Conservation (phyloP, 2,888 invertebrate genomes). For the Rotaria socialis region DNA sequence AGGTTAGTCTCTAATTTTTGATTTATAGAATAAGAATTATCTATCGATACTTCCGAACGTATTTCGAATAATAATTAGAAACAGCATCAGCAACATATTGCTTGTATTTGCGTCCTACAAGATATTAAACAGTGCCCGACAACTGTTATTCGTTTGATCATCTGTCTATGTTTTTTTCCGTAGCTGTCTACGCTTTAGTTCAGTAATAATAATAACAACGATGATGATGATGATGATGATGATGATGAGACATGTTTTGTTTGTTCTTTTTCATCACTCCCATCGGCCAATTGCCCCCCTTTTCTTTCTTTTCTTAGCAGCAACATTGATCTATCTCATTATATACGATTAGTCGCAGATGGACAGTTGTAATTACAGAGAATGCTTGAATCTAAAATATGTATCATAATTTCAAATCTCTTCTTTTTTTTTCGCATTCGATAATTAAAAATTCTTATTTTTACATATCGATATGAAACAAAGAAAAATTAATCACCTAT, state of each 20-base stretch:
- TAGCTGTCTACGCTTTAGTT: neutral
- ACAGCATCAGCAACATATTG: neutral
- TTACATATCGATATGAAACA: neutral
- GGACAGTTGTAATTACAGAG: conserved; percentile 2
- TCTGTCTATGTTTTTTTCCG: neutral
- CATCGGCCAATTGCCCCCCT: neutral
- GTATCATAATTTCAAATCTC: neutral
- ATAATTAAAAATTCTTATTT: neutral
- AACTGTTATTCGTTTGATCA: conserved; percentile 1
- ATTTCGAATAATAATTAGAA: neutral
- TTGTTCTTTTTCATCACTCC: neutral
- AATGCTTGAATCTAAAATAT: neutral
- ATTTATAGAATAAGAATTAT: neutral
- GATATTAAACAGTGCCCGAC: neutral
- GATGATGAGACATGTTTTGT: neutral
- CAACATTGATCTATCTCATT: conserved; percentile 7
- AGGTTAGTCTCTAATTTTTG: neutral
- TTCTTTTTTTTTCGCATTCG: neutral
- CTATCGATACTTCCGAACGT: too few relatives aligned
- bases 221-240: neutral
- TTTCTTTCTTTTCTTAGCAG: neutral
- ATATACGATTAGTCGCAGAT: conserved; percentile 16
- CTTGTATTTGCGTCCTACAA: neutral
- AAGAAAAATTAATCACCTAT: neutral
- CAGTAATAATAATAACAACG: neutral